Evolutionary conservation across 2,888 invertebrate species (phyloP), one percentile per base, ranked within the genome.

Genomic region (Nineta flava): DNA sequence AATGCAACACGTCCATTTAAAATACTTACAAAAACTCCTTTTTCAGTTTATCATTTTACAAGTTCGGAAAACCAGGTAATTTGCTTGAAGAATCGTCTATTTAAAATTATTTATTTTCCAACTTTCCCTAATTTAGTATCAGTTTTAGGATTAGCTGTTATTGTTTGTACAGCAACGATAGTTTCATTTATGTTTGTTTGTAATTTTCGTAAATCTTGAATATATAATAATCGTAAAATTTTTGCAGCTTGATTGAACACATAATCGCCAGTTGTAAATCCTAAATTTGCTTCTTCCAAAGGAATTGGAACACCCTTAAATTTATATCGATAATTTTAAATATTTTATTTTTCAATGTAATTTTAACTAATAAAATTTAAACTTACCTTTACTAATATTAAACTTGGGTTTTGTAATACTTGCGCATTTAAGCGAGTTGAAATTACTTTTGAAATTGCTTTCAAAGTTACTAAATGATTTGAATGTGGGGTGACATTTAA

Each of bases 71-170:
- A 26, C 7, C 7, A 26, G 3, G 7, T 26, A 6, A 26, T 26
- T 26, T 26, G 2, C 26, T 6, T 26, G 26, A 7, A 26, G 26
- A 26, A 26, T 26, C 26, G 7, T 26, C 19, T 19, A 7, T 7
- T n/a, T n/a, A 26, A 26, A 26, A 26, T 26, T 26, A 26, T 9
- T 67, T 68, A 79, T 59, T 67, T 70, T 54, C 96, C 96, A 57
- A 96, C 94, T 77, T 88, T 86, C 48, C 96, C 96, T 45, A 97
- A 71, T 63, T 82, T 84, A 0, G 93, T 90, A 63, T 97, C 94
- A 54, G 96, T 97, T 70, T 92, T 92, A 2, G 96, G 97, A 72
- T 97, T 86, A 4, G 96, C 96, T 1, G 97, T 97, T 2, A 97
- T 73, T 53, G 72, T 78, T 71, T 99, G 99, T 3, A 94, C 87